Percentiles rank a stretch among this genome's conserved stretches.
Conservation (phyloP, 2,888 invertebrate species). For the Troides oblongomaculatus region DNA sequence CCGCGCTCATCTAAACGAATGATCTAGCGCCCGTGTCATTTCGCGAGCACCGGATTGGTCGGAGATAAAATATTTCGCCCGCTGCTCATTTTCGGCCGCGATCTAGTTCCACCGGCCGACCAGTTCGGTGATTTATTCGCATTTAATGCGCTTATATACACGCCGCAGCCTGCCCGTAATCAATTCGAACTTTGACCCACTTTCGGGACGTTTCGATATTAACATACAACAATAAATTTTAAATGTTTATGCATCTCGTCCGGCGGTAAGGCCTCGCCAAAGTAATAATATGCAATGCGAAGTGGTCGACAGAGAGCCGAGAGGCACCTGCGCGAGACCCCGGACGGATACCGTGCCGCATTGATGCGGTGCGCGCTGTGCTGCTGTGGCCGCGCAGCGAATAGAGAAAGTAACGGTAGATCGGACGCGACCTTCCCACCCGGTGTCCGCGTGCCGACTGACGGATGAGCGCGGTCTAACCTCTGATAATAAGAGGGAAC, state of each 20-base stretch:
- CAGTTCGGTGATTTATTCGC: constrained; percentile 43
- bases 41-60: constrained; percentile 73
- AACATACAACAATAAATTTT: constrained; percentile 12
- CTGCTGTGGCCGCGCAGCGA: constrained; percentile 56
- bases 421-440: constrained; percentile 66
- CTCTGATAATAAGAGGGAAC: constrained; percentile 75
- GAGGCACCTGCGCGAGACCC: constrained; percentile 53
- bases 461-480: constrained; percentile 76
- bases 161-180: constrained; percentile 34
- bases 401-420: constrained; percentile 70
- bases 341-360: constrained; percentile 56
- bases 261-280: constrained; percentile 29
- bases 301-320: constrained; percentile 44
- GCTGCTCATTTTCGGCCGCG: constrained; percentile 57
- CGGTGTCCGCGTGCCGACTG: constrained; percentile 72
- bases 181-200: constrained; percentile 55
- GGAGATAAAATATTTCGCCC: constrained; percentile 53
- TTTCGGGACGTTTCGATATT: constrained; percentile 33
- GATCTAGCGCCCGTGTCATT: constrained; percentile 77
- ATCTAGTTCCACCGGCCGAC: constrained; percentile 52
- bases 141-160: constrained; percentile 43
- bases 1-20: constrained; percentile 73
- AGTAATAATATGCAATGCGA: constrained; percentile 33
- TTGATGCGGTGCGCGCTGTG: constrained; percentile 67
- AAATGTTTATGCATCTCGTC: constrained; percentile 14